Conservation (phyloP, 2,797 vertebrate genomes). For the Tympanoctomys barrerae region DNA sequence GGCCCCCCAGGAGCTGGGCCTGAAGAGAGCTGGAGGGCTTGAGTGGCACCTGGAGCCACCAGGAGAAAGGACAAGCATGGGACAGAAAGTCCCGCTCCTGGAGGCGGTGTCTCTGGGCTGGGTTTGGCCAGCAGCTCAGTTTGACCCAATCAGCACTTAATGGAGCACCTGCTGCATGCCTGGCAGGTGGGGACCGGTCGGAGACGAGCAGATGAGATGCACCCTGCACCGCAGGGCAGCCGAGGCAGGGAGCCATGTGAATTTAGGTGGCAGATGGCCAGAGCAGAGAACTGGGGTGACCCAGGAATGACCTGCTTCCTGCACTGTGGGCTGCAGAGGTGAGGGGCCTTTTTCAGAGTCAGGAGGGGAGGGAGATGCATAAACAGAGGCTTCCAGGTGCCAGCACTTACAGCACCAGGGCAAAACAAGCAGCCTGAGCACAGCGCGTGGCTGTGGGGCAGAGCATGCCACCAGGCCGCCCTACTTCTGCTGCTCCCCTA, state of each 20-base stretch:
- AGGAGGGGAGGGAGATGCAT: neutral
- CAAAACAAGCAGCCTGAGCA: neutral
- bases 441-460: fast-evolving
- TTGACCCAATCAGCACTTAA: neutral
- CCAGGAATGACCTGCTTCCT: neutral
- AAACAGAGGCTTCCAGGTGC: neutral
- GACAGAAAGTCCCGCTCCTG: neutral
- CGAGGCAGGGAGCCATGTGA: neutral
- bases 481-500: neutral
- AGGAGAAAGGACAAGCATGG: neutral
- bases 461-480: no score
- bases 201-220: neutral
- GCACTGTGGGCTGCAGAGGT: neutral
- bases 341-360: neutral
- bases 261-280: neutral
- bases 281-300: neutral
- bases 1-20: neutral
- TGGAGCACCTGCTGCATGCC: neutral
- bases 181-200: neutral
- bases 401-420: no score
- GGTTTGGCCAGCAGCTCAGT: neutral
- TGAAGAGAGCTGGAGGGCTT: neutral
- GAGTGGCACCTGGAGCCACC: neutral
- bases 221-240: neutral
- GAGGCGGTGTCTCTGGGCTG: neutral